Evolutionary conservation across 2,888 invertebrate genomes (phyloP), one percentile per base, ranked within the genome.

Genomic region (Idaea dimidiata): DNA sequence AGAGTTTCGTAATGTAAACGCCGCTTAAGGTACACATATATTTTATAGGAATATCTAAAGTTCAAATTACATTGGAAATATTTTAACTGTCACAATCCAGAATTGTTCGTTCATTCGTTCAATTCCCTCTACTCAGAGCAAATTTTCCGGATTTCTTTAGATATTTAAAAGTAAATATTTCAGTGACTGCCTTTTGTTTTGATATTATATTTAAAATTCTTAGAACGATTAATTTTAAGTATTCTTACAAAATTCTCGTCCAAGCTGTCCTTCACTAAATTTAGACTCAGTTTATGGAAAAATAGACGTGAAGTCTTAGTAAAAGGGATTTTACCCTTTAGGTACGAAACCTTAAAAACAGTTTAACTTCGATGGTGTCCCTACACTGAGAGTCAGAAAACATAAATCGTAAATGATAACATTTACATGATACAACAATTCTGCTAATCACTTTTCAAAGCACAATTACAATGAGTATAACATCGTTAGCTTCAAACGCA

Each of bases 401-500:
- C 5, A 24, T 24, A 24, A 24, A 24, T 24, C 24, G n/a, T n/a
- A n/a, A n/a, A n/a, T 24, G 5, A 24, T 24, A 24, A 24, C 24
- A 24, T 24, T n/a, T 3, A 43, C 8, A 14, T 14, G 43, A 14
- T 6, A 43, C 2, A 3, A 14, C 8, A 43, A 43, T 43, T 43
- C 6, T 43, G 43, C 10, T 43, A 43, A 8, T 43, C 43, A 43
- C 43, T 43, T 43, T 24, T 8, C 43, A 78, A 78, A 78, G 73
- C 73, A 77, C 78, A 80, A 81, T n/a, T n/a, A n/a, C n/a, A n/a
- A n/a, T n/a, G n/a, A n/a, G n/a, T n/a, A 80, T 78, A 77, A 78
- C 76, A 77, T 79, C 76, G 78, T 77, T 77, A 68, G 72, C 74
- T 73, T 72, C 72, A 73, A 72, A 76, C 76, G 66, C 68, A 72